Evolutionary conservation across 2,113 vertebrate genomes (phyloP), one percentile per base, ranked within the genome.

Genomic region (Sylvietta virens): DNA sequence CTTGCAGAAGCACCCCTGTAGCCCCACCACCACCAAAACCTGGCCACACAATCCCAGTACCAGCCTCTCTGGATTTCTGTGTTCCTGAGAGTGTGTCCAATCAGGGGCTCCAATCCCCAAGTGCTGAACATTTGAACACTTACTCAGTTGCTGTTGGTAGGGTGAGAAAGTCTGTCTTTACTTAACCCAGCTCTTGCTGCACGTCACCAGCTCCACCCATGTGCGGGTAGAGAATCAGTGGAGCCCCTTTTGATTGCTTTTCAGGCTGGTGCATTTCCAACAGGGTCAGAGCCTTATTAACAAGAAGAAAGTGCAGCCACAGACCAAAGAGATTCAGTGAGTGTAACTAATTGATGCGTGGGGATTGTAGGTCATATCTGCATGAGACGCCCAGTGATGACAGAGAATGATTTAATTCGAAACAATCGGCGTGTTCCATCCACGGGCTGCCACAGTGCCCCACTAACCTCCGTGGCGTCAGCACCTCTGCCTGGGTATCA

Each of bases 371-470:
- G 69, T 94, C 89, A 54, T 20, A 24, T 77, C 74, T 86, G 81
- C 79, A 13, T 3, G 39, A 81, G 73, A 8, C 60, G 13, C 53
- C 1, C 27, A 2, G 65, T 15, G 7, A 23, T 19, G 72, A 6
- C 84, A 90, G 83, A 72, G 92, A 61, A 19, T 28, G 82, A 48
- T 92, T 97, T 73, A 47, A 89, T 62, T 87, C 0, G 6, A 11
- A 73, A 40, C 81, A 73, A 15, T 45, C 13, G 4, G 71, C 27
- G 0, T 6, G 53, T 80, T 94, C 79, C 88, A 2, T 57, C 81
- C 5, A 1, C 3, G 18, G 22, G 74, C 90, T 95, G 96, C 93
- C 92, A 81, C 83, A 57, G 88, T 96, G 97, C 93, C 96, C 96
- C 92, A 92, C 61, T 97, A 11, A 96, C 95, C 95, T 58, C 28